phyloP scores from a whole-genome alignment of 2,113 vertebrate species.

The Callopanchax toddi region DNA sequence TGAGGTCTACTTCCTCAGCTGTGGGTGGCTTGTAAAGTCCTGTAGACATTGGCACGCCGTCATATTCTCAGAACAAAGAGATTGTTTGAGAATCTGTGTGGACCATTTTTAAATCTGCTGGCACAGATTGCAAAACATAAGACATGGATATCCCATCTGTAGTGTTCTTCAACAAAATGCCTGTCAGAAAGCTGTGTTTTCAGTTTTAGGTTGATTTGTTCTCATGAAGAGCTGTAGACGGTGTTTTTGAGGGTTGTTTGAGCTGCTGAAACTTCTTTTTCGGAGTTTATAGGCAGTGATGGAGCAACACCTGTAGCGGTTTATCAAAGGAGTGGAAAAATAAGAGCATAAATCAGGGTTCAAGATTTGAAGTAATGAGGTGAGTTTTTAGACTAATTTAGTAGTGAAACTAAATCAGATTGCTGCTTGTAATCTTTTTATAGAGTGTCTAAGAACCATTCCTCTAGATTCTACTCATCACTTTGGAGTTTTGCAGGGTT shows the following conservation, averaged over 20 bases:
- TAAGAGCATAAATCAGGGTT: not conserved
- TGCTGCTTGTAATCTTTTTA: not conserved
- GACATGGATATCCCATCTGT: conserved; percentile 11
- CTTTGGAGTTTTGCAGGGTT: not conserved
- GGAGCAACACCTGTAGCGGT: not conserved
- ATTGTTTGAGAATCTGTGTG: conserved; percentile 7
- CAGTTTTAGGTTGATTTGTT: not conserved
- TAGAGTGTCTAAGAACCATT: not conserved
- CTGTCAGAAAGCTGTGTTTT: not conserved
- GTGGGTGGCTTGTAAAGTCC: conserved; percentile 6
- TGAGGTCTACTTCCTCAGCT: not conserved
- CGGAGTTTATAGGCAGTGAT: not conserved
- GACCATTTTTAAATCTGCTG: not conserved
- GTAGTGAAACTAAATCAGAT: not conserved
- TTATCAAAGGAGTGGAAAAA: not conserved
- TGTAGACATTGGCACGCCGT: conserved; percentile 1
- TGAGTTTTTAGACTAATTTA: not conserved
- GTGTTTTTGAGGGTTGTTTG: not conserved
- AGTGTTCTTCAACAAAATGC: not conserved
- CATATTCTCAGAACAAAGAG: not conserved
- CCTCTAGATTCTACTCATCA: not conserved
- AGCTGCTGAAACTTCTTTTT: not conserved
- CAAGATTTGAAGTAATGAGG: not conserved
- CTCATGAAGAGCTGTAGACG: not conserved
- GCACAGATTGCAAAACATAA: conserved; percentile 26